A percentile compares a stretch with the other conserved stretches of the same genome.
phyloP scores from a whole-genome alignment of 2,888 invertebrate genomes.

The Girardia tigrina region DNA sequence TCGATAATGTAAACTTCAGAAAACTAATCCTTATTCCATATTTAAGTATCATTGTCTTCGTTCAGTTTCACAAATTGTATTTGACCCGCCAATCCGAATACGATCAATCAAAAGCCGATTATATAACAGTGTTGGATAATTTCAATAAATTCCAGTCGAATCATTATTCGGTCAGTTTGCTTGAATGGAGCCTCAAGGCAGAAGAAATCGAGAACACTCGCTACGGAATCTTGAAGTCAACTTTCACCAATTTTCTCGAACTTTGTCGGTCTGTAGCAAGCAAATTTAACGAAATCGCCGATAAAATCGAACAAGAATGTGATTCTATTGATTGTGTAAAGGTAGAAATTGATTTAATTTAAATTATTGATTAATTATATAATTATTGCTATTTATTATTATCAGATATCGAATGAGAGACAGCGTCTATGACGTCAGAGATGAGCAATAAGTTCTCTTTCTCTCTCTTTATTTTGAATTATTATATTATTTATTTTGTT shows the following conservation, averaged over 20 bases:
- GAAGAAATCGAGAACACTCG: neutral
- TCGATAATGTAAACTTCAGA: neutral
- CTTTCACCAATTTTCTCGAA: neutral
- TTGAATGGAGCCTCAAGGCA: neutral
- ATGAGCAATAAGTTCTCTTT: too few relatives aligned
- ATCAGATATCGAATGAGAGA: neutral
- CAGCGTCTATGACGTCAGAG: neutral
- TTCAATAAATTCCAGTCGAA: neutral
- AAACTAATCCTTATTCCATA: too few relatives aligned
- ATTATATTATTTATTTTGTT: neutral
- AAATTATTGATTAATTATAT: neutral
- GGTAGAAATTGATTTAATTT: too few relatives aligned
- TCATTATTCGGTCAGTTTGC: neutral
- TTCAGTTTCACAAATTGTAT: neutral
- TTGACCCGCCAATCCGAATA: neutral
- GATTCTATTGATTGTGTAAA: neutral
- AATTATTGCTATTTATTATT: neutral
- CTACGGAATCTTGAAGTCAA: neutral
- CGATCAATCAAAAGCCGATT: neutral
- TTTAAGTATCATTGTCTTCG: too few relatives aligned
- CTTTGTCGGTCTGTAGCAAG: slow-evolving; percentile 9
- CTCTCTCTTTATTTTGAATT: neutral
- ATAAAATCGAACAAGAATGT: neutral
- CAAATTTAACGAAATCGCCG: neutral
- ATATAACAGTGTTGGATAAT: neutral